A percentile compares a stretch with the other conserved stretches of the same genome.
Evolutionary conservation across 2,888 invertebrate genomes (phyloP).

Genomic region (Colletes collaris): DNA sequence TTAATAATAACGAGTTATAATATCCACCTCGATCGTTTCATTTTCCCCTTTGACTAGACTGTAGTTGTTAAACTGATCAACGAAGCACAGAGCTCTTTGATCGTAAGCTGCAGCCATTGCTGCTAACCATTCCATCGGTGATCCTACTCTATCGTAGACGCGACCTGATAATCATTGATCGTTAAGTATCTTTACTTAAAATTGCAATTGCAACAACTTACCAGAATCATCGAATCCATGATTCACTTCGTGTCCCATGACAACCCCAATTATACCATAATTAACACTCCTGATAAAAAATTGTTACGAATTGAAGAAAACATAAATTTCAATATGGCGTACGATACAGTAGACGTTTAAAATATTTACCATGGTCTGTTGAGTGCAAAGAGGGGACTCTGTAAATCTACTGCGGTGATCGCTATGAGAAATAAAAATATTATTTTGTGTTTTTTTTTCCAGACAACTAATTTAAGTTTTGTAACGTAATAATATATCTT

Average conservation of each 20-base stretch:
- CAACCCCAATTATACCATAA: constrained; percentile 55
- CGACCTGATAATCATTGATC: constrained; percentile 41
- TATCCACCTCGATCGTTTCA: constrained; percentile 38
- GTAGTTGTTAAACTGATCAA: constrained; percentile 61
- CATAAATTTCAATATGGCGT: too few relatives aligned
- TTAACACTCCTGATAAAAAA: constrained; percentile 50
- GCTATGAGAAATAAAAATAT: constrained; percentile 27
- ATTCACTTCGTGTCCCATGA: constrained; percentile 63
- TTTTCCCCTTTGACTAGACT: constrained; percentile 22
- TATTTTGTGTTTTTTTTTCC: neutral
- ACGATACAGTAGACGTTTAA: neutral
- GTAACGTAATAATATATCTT: neutral
- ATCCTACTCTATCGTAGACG: constrained; percentile 41
- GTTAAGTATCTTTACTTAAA: neutral
- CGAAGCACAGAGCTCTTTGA: constrained; percentile 60
- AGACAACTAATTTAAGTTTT: neutral
- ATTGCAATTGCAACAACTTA: neutral
- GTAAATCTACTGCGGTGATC: constrained; percentile 57
- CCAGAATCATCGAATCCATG: constrained; percentile 62
- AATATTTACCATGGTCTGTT: constrained; percentile 55
- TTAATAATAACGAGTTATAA: neutral
- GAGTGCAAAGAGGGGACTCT: constrained; percentile 49
- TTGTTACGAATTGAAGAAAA: neutral
- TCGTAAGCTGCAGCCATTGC: constrained; percentile 51
- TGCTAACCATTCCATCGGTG: constrained; percentile 52